Base-by-base conservation (phyloP, 1,140 invertebrate genomes). In the Bombus sibiricus region DNA sequence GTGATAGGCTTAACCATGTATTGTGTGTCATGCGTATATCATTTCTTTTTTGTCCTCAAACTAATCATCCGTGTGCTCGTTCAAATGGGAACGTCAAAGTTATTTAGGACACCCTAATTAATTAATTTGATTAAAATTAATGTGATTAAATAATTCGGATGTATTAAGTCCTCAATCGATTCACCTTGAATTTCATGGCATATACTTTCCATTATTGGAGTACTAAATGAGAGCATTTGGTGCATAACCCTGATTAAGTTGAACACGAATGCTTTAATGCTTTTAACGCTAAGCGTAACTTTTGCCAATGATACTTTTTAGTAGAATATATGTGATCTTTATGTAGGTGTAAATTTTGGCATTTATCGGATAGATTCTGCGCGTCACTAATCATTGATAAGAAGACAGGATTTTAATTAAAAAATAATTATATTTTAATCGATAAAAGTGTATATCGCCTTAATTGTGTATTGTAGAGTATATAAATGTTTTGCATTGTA, bases 1-100 rank as follows among this genome's bases (percentile, higher is more conserved):
- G 64, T 47, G 57, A 87, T 74, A 82, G 59, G 28, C 3, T 28
- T 86, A 81, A 77, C 62, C 76, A 64, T 53, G 59, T 71, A 87
- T 78, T 53, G 68, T 84, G 64, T 69, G 47, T 47, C 32, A 47
- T 75, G 64, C 41, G 71, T 82, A 47, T 43, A 28, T 37, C 43
- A n/a, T n/a, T 9, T 71, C 59, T n/a, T 12, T 62, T 62, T 62
- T 77, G n/a, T 43, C 9, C 12, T 34, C 22, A 3, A 73, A 32
- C 59, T 57, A 59, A 15, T 62, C 34, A 9, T 0, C 5, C 2
- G 6, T 13, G 43, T 34, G 15, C 18, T 43, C 15, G 4, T 34
- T 53, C 12, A 13, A 32, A 34, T 13, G 28, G 10, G 18, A 22
- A 18, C 2, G 39, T 18, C 15, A 25, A 37, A 37, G 4, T 41